Conservation (phyloP, 2,888 invertebrate genomes). For the Fabriciana adippe region DNA sequence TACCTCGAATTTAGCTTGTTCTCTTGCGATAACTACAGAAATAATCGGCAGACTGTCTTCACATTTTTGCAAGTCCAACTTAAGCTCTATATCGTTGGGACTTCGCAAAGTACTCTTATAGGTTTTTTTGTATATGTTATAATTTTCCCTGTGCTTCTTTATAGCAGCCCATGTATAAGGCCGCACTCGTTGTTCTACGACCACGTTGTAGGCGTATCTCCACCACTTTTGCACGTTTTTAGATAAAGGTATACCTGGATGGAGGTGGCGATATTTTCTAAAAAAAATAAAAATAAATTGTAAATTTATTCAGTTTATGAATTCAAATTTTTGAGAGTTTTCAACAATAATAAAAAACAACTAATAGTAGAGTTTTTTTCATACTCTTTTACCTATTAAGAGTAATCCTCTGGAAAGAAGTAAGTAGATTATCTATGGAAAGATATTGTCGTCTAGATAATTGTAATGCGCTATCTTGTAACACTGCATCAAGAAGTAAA, state of each 20-base stretch:
- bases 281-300: neutral
- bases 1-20: conserved; percentile 90
- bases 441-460: conserved; percentile 88
- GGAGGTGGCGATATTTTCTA: conserved; percentile 84
- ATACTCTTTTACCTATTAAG: conserved; percentile 82
- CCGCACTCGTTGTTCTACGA: conserved; percentile 86
- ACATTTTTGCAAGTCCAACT: conserved; percentile 87
- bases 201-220: conserved; percentile 87
- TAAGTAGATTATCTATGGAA: conserved; percentile 80
- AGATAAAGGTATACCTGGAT: conserved; percentile 81
- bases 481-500: conserved; percentile 84
- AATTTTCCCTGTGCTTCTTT: conserved; percentile 85
- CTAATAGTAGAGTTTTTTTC: no score
- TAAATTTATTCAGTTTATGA: no score
- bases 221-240: conserved; percentile 87
- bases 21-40: conserved; percentile 89
- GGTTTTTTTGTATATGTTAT: conserved; percentile 85
- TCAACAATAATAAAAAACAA: no score
- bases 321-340: no score
- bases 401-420: conserved; percentile 84
- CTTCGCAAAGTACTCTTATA: conserved; percentile 87
- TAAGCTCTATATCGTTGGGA: conserved; percentile 88
- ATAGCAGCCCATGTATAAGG: conserved; percentile 90
- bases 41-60: conserved; percentile 88
- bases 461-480: conserved; percentile 89